Base-by-base conservation (phyloP, 2,888 invertebrate species). In the Chrysotoxum bicinctum region DNA sequence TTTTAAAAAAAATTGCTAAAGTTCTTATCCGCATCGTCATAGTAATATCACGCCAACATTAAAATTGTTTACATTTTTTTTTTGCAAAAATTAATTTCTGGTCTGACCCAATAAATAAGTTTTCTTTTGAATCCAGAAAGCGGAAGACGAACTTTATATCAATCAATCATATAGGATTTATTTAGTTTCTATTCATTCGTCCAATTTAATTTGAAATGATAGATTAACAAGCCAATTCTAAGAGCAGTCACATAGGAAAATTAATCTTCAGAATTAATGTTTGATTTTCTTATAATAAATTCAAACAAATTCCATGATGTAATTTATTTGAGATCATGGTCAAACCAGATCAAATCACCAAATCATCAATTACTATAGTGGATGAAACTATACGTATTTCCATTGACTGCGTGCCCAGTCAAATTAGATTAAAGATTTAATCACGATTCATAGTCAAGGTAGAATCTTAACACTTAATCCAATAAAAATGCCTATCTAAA, bases 241-340 rank as follows among this genome's bases (percentile, higher is more conserved):
- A 30, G 35, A 19, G 35, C 23, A 66, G 32, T 35, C 50, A 50
- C 64, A 50, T 45, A 50, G 9, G 23, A 50, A 35, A 35, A 45
- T 35, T 48, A 66, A 45, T 50, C 14, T 50, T n/a, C 12, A 35
- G 50, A 66, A 66, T 64, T 43, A 3, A 60, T 16, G 16, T 45
- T 14, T 30, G 7, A 19, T 43, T 43, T 62, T 62, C 10, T 45
- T 62, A 43, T 43, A 19, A 26, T 26, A 26, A 30, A 45, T 45
- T 23, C 16, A 50, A 66, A 21, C 48, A 23, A 50, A 50, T 50
- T 66, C 35, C 35, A 35, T 50, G 50, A 66, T 66, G 66, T 66
- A 66, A 50, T 66, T 66, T 66, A 50, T 66, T 66, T 50, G 35
- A 66, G 66, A 66, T 66, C 66, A 66, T 23, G 66, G 66, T 50